Percentiles rank a stretch among this genome's conserved stretches.
phyloP scores from a whole-genome alignment of 2,113 vertebrate genomes.

The Uria aalge region DNA sequence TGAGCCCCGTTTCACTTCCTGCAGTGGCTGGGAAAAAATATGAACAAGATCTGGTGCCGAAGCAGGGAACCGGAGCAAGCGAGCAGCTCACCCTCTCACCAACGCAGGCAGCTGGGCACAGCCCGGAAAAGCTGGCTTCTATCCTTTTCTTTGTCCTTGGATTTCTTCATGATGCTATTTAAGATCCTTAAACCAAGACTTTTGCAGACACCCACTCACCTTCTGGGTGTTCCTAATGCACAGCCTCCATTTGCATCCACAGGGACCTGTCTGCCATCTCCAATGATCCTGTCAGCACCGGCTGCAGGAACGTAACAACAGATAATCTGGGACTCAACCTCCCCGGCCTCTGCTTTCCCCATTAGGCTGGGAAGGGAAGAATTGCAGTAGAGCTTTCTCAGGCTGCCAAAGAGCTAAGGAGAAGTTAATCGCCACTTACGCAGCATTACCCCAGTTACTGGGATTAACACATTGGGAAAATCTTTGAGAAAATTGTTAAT shows the following conservation, averaged over 20 bases:
- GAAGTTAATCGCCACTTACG: neutral
- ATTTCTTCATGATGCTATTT: neutral
- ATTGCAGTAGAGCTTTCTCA: neutral
- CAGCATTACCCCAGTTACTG: neutral
- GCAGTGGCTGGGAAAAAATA: neutral
- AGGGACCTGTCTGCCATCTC: neutral
- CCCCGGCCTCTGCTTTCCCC: neutral
- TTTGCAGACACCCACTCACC: neutral
- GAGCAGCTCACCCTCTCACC: neutral
- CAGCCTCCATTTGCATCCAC: rapidly evolving
- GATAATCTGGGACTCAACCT: neutral
- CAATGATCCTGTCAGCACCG: rapidly evolving
- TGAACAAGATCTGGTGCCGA: neutral
- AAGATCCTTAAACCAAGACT: neutral
- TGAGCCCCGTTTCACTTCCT: neutral
- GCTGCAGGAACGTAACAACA: neutral
- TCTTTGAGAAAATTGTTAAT: neutral
- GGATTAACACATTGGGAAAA: neutral
- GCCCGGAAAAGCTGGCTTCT: neutral
- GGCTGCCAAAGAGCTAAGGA: neutral
- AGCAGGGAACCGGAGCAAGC: neutral
- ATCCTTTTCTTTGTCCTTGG: neutral
- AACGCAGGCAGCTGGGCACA: neutral
- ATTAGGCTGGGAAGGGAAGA: neutral
- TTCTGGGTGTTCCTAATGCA: neutral